Evolutionary conservation across 2,888 invertebrate genomes (phyloP).

Genomic region (Hyalella azteca): DNA sequence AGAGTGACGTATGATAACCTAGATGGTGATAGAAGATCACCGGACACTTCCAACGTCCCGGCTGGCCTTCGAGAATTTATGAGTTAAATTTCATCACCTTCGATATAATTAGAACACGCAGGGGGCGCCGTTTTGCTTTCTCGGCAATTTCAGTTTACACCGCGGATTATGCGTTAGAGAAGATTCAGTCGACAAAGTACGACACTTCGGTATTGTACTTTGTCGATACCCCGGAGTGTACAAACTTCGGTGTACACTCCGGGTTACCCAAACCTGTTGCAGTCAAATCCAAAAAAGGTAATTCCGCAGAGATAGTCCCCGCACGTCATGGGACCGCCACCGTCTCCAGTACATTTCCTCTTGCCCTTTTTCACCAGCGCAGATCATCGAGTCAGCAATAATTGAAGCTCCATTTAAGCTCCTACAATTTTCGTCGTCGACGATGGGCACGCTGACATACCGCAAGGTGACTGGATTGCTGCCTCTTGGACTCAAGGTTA

Average conservation of each 20-base stretch:
- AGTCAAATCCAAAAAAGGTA: constrained; percentile 50
- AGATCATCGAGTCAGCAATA: constrained; percentile 58
- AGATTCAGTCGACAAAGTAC: constrained; percentile 59
- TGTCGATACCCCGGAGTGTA: too few species aligned
- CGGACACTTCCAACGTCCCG: too few species aligned
- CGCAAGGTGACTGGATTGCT: constrained; percentile 39
- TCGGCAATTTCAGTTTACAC: too few species aligned
- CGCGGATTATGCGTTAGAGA: too few species aligned
- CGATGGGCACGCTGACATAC: constrained; percentile 51
- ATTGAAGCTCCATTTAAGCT: constrained; percentile 43
- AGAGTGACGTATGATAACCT: too few species aligned
- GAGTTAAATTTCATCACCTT: too few species aligned
- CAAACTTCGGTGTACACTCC: constrained; percentile 57
- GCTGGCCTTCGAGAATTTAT: too few species aligned
- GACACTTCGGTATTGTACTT: too few species aligned
- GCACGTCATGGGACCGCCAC: constrained; percentile 47
- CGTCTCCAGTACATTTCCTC: constrained; percentile 46
- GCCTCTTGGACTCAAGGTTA: constrained; percentile 41
- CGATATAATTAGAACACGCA: too few species aligned
- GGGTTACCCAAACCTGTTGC: constrained; percentile 44
- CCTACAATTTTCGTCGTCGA: constrained; percentile 58
- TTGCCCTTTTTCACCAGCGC: constrained; percentile 51
- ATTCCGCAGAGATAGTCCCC: constrained; percentile 41
- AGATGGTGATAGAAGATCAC: too few species aligned
- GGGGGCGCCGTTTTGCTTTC: too few species aligned